These are phyloP conservation scores for Vespertilio murinus DNA, from an alignment of 2,797 vertebrate genomes.

Conservation along the genomic window DNA sequence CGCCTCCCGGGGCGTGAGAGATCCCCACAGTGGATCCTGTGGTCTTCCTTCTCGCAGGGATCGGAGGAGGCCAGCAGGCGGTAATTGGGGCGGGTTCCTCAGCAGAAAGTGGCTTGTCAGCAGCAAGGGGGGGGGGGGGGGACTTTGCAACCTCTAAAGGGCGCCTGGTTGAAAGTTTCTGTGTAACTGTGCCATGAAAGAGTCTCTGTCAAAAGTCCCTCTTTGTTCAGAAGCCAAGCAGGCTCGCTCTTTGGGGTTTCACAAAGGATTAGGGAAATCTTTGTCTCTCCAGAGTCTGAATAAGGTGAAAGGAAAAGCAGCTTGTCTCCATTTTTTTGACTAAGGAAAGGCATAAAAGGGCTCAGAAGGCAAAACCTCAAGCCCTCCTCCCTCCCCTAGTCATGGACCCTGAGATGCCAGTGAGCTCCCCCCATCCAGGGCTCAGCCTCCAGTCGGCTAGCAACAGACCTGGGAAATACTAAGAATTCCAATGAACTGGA, in stretches of 20 bases:
- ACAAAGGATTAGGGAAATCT: neutral
- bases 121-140: neutral
- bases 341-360: neutral
- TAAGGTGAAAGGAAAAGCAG: neutral
- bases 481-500: neutral
- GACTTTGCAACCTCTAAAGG: neutral
- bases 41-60: neutral
- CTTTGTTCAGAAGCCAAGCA: constrained; percentile 34
- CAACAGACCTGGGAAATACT: neutral
- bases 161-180: constrained; percentile 28
- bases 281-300: neutral
- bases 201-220: neutral
- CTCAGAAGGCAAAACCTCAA: neutral
- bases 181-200: neutral
- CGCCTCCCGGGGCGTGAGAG: neutral
- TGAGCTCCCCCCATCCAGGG: neutral
- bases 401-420: neutral
- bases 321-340: neutral
- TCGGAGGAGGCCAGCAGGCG: neutral
- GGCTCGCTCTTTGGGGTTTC: neutral
- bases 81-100: neutral
- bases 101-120: neutral
- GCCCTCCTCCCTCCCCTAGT: accelerated
- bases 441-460: neutral
- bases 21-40: neutral